Percentiles rank a stretch among this genome's conserved stretches.
Conservation (phyloP, 2,797 vertebrate genomes). For the Molossus molossus region DNA sequence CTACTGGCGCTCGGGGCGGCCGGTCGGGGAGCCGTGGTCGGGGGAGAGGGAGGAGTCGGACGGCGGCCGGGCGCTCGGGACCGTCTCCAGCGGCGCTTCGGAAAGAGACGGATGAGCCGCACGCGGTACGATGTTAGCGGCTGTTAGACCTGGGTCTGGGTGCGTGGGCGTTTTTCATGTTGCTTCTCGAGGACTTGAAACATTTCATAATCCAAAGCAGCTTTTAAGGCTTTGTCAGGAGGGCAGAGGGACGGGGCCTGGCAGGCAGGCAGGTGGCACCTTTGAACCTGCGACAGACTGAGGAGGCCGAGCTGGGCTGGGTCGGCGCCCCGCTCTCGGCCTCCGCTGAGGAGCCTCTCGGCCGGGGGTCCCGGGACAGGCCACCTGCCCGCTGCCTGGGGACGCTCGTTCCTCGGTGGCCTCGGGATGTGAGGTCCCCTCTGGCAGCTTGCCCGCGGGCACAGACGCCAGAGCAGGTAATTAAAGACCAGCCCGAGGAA, state of each 20-base stretch:
- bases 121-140: neutral
- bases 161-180: neutral
- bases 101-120: neutral
- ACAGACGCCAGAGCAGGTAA: neutral
- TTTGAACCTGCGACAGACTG: rapidly evolving
- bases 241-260: rapidly evolving
- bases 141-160: neutral
- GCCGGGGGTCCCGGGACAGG: neutral
- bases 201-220: no score
- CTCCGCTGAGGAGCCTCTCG: rapidly evolving
- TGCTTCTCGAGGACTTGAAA: neutral
- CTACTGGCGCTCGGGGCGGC: no score
- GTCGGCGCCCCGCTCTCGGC: rapidly evolving
- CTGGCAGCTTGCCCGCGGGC: neutral
- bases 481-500: neutral
- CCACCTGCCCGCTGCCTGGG: neutral
- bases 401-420: neutral
- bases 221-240: neutral
- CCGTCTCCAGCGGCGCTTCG: neutral
- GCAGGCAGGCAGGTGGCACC: rapidly evolving
- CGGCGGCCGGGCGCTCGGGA: neutral
- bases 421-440: neutral
- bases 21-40: no score
- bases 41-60: rapidly evolving
- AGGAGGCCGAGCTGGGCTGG: no score